phyloP scores from a whole-genome alignment of 2,888 invertebrate species.

The Hirtodrosophila histrioides region DNA sequence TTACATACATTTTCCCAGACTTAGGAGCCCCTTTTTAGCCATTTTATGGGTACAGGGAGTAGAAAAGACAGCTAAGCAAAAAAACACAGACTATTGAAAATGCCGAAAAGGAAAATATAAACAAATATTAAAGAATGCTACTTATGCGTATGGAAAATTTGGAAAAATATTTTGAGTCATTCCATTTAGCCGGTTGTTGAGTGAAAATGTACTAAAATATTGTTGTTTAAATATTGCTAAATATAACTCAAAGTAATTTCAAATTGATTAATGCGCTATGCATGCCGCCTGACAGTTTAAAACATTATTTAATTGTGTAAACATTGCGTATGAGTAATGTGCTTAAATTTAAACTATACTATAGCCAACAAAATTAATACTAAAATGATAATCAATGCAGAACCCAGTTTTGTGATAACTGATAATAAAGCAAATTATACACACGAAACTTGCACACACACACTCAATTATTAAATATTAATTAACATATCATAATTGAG shows the following conservation, averaged over 20 bases:
- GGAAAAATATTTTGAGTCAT: conserved; percentile 34
- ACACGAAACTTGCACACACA: conserved; percentile 4
- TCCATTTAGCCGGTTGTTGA: conserved; percentile 1
- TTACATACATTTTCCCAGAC: no score
- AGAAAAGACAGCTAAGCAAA: conserved; percentile 11
- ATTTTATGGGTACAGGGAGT: no score
- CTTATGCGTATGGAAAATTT: conserved; percentile 10
- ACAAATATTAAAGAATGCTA: conserved; percentile 16
- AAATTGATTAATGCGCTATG: conserved; percentile 23
- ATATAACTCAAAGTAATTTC: conserved; percentile 28
- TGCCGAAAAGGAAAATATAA: conserved; percentile 12
- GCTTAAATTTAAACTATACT: background rate
- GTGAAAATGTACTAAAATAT: conserved; percentile 28
- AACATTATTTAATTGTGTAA: conserved; percentile 14
- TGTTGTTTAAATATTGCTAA: conserved; percentile 17
- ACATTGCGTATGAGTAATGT: conserved; percentile 27
- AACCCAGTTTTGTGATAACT: background rate
- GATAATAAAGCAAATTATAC: conserved; percentile 6
- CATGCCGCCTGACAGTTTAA: conserved; percentile 12
- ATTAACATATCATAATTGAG: conserved; percentile 18
- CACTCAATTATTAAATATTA: conserved; percentile 12
- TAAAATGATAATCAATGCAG: no score
- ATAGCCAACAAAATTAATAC: no score
- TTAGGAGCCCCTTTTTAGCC: no score
- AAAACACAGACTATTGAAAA: conserved; percentile 18